phyloP scores from a whole-genome alignment of 2,113 vertebrate genomes.

The Neogale vison region DNA sequence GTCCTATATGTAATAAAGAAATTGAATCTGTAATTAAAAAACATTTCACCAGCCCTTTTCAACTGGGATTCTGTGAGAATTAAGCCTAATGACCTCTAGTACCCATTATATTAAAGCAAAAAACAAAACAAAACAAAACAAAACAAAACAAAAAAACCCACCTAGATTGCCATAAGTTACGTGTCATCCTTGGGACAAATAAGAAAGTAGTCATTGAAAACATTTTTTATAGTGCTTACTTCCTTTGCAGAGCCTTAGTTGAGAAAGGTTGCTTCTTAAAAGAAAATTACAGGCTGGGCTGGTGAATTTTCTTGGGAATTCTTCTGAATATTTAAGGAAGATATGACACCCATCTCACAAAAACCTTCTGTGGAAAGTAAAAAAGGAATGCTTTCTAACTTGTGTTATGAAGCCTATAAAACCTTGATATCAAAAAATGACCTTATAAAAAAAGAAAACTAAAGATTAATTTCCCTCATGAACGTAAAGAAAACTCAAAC shows the following conservation, averaged over 20 bases:
- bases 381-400: neutral
- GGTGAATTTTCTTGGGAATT: neutral
- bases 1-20: neutral
- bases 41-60: neutral
- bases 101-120: neutral
- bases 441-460: neutral
- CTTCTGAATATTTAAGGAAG: neutral
- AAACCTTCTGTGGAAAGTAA: neutral
- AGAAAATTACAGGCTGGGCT: neutral
- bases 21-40: neutral
- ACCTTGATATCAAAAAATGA: neutral
- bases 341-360: neutral
- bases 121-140: neutral
- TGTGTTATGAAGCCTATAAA: neutral
- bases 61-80: neutral
- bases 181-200: neutral
- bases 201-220: neutral
- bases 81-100: neutral
- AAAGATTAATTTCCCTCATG: neutral
- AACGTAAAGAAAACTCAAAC: neutral
- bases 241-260: neutral
- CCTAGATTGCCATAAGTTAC: neutral
- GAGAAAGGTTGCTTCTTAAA: neutral
- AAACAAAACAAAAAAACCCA: neutral
- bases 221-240: neutral